These are phyloP conservation scores for Amyelois transitella DNA, from an alignment of 1,140 invertebrate genomes.

Conservation along the genomic window DNA sequence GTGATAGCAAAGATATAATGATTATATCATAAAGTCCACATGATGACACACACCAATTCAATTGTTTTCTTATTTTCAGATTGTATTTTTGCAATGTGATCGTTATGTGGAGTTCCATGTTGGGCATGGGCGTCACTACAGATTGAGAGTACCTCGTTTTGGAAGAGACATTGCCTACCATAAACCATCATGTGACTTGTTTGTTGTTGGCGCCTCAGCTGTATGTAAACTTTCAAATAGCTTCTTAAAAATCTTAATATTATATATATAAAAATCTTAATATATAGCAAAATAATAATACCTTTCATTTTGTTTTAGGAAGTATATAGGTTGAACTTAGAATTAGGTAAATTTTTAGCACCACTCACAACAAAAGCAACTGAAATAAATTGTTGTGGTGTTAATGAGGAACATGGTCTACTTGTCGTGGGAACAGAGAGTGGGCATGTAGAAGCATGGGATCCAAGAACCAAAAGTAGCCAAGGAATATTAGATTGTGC, in stretches of 20 bases:
- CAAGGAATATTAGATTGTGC: conserved; percentile 92
- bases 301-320: conserved; percentile 75
- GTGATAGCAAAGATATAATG: no score
- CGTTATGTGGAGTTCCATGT: conserved; percentile 97
- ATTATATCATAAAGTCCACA: background rate
- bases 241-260: background rate
- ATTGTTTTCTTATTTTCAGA: conserved; percentile 67
- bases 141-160: conserved; percentile 94
- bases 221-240: conserved; percentile 72
- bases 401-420: conserved; percentile 93
- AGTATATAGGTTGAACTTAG: conserved; percentile 96
- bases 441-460: conserved; percentile 97
- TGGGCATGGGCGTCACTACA: conserved; percentile 92
- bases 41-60: background rate
- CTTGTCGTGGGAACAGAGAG: conserved; percentile 92
- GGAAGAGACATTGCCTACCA: conserved; percentile 96
- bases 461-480: conserved; percentile 85
- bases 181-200: conserved; percentile 91
- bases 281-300: background rate
- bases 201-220: conserved; percentile 89
- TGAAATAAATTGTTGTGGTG: conserved; percentile 88
- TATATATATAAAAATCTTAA: conserved; percentile 5
- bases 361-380: conserved; percentile 85
- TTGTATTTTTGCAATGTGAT: conserved; percentile 88
- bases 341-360: conserved; percentile 94